A percentile compares a stretch with the other conserved stretches of the same genome.
These are phyloP conservation scores for Paracentrotus lividus DNA, from an alignment of 53 echinoderm and acorn worm genomes.

Conservation along the genomic window DNA sequence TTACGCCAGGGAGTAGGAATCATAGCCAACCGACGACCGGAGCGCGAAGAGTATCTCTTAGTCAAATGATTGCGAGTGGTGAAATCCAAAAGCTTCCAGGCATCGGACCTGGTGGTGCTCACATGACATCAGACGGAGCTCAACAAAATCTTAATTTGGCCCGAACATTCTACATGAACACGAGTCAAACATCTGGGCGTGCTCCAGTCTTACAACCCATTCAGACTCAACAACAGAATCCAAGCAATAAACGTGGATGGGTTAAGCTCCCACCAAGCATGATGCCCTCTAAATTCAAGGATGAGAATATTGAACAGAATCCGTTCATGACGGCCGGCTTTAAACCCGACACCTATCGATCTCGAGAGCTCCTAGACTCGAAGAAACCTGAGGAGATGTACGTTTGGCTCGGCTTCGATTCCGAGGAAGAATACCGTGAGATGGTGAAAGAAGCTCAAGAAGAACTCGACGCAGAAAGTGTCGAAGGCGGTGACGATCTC, in stretches of 20 bases:
- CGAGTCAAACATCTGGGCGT: conserved; percentile 69
- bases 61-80: conserved; percentile 84
- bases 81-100: conserved; percentile 83
- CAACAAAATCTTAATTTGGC: conserved; percentile 66
- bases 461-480: conserved; percentile 53
- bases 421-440: conserved; percentile 77
- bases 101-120: conserved; percentile 19
- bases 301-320: conserved; percentile 75
- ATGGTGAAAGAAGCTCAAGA: conserved; percentile 62
- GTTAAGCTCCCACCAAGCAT: conserved; percentile 74
- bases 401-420: conserved; percentile 91
- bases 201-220: conserved; percentile 60
- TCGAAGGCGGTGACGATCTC: conserved; percentile 51
- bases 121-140: background rate
- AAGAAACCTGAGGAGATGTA: conserved; percentile 89
- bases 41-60: conserved; percentile 79
- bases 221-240: conserved; percentile 51
- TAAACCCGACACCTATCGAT: conserved; percentile 73
- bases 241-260: conserved; percentile 55
- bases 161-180: conserved; percentile 85
- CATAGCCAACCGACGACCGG: background rate
- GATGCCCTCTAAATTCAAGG: conserved; percentile 77
- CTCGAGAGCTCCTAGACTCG: conserved; percentile 73
- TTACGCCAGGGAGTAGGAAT: conserved; percentile 30
- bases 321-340: conserved; percentile 81